A percentile compares a stretch with the other conserved stretches of the same genome.
These are phyloP conservation scores for Resseliella maxima DNA, from an alignment of 2,888 invertebrate species.

Conservation along the genomic window DNA sequence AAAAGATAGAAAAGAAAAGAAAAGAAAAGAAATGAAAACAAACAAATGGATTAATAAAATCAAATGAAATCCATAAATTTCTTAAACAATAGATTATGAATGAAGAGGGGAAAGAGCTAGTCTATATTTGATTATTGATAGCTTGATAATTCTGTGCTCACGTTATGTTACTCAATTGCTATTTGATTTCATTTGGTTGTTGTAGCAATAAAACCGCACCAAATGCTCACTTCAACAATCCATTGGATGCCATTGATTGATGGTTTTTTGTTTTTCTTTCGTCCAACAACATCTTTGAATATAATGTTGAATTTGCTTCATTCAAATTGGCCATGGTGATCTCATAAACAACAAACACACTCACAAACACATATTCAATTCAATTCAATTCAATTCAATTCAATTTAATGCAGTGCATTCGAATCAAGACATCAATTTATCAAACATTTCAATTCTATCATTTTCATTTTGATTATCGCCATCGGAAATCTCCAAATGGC, in stretches of 20 bases:
- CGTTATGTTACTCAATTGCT: not conserved
- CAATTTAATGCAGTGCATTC: not conserved
- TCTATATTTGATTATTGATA: conserved; percentile 53
- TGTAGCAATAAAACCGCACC: conserved; percentile 18
- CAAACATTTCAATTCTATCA: not conserved
- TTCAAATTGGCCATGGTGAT: conserved; percentile 13
- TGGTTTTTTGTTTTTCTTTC: conserved; percentile 36
- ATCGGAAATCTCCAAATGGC: not conserved
- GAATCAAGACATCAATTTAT: conserved; percentile 47
- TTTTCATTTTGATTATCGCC: not conserved
- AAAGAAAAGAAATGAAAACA: not conserved
- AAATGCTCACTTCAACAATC: not conserved
- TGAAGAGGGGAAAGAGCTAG: not conserved
- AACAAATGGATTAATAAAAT: conserved; percentile 8
- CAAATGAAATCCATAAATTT: conserved; percentile 7
- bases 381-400: not conserved
- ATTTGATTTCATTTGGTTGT: not conserved
- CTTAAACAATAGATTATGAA: conserved; percentile 31
- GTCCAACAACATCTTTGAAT: not conserved
- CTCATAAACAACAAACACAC: not conserved
- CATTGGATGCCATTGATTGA: conserved; percentile 17
- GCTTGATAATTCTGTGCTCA: not conserved
- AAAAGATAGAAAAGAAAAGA: too few species aligned
- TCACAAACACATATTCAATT: not conserved
- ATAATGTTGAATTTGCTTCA: not conserved